Percentiles rank a stretch among this genome's conserved stretches.
Evolutionary conservation across 2,888 invertebrate species (phyloP).

Genomic region (Nomada ruficornis): DNA sequence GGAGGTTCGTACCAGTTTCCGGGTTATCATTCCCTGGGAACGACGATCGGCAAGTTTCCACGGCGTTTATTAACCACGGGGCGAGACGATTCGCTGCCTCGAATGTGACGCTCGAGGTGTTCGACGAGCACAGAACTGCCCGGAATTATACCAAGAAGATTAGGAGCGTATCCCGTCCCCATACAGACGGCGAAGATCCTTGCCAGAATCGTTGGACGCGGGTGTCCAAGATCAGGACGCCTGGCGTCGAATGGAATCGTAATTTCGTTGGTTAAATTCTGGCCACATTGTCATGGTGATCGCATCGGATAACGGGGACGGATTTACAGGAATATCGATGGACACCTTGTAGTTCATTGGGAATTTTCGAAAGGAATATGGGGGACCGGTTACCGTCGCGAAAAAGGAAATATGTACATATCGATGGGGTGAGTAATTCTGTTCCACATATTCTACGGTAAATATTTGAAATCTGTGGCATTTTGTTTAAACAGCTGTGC

Average conservation of each 20-base stretch:
- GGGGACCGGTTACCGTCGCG: not conserved
- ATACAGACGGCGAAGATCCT: slow-evolving; percentile 27
- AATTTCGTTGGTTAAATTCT: slow-evolving; percentile 58
- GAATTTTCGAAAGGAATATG: not conserved
- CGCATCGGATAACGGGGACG: slow-evolving; percentile 48
- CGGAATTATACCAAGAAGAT: slow-evolving; percentile 63
- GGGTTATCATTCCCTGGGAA: slow-evolving; percentile 39
- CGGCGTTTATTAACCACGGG: slow-evolving; percentile 71
- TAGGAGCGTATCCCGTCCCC: slow-evolving; percentile 55
- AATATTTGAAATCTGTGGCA: no score
- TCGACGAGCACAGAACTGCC: slow-evolving; percentile 65
- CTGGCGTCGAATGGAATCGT: slow-evolving; percentile 35
- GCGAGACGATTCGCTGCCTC: slow-evolving; percentile 47
- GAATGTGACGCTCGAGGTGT: slow-evolving; percentile 50
- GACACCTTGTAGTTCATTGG: slow-evolving; percentile 15
- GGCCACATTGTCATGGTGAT: slow-evolving; percentile 67
- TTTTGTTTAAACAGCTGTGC: no score
- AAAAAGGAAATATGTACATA: not conserved
- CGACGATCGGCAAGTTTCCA: slow-evolving; percentile 64
- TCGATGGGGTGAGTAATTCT: no score
- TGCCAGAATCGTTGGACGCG: slow-evolving; percentile 4
- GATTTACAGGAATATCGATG: slow-evolving; percentile 56
- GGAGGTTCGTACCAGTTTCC: slow-evolving; percentile 41
- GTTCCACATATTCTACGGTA: no score
- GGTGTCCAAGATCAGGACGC: slow-evolving; percentile 27